Base-by-base conservation (phyloP, 2,888 invertebrate species). In the Scaptomyza tumidula region DNA sequence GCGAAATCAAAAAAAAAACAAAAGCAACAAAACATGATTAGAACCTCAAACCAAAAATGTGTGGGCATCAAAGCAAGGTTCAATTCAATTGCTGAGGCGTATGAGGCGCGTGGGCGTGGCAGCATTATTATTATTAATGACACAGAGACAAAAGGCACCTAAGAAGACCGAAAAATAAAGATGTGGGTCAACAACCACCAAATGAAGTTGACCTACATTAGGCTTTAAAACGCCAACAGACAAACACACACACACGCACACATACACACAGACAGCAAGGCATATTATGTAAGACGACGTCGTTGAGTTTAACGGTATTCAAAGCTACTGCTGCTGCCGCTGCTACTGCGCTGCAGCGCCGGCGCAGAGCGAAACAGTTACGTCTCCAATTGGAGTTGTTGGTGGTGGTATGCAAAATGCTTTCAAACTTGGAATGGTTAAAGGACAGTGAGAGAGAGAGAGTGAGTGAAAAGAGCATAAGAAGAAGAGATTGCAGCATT, bases 181-280 rank as follows among this genome's bases (percentile, higher is more conserved):
- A 86, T 86, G 73, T 86, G 77, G 83, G 86, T 86, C 83, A 83
- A 87, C 85, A 80, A 87, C 85, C 85, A 84, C 87, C 87, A 78
- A 84, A 83, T 74, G 77, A 78, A 85, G 85, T 85, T 85, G 85
- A 85, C 85, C 85, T 86, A 85, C 74, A 72, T 86, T 46, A 73
- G 63, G 79, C 65, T 80, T 83, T 86, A 86, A 86, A 86, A 80
- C 86, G 83, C 81, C 78, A 62, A 63, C 67, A 63, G 46, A 63
- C 55, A 69, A 44, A 54, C 55, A 67, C 59, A 35, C 49, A 66
- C 24, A 24, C 5, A 2, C 24, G 24, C 5, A 16, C 9, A 16
- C 33, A 50, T 37, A 52, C 24, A 13, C 19, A 16, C 10, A 27
- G 16, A 52, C 33, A 54, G 52, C 52, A 33, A n/a, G n/a, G 19